Percentiles rank a stretch among this genome's conserved stretches.
These are phyloP conservation scores for Tetranychus piercei DNA, from an alignment of 2,888 invertebrate genomes.

Conservation along the genomic window DNA sequence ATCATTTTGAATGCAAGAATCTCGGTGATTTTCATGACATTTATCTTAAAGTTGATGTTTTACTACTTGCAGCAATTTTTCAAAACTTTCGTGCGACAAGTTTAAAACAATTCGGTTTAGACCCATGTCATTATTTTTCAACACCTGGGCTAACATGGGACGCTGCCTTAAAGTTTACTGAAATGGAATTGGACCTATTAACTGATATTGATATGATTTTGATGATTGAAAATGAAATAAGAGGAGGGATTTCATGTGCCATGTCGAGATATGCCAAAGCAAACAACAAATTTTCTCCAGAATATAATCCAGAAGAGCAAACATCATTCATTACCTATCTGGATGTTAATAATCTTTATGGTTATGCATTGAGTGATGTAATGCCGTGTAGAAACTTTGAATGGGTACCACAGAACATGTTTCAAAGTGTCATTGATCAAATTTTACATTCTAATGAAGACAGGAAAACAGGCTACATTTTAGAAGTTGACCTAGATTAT, in stretches of 20 bases:
- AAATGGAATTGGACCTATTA: background rate
- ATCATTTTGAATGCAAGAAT: background rate
- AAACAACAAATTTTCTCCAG: background rate
- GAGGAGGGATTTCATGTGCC: constrained; percentile 6
- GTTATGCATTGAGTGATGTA: constrained; percentile 12
- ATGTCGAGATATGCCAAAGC: constrained; percentile 9
- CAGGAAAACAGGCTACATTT: constrained; percentile 16
- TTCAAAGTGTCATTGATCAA: background rate
- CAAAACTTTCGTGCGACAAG: background rate
- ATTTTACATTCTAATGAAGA: background rate
- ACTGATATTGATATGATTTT: constrained; percentile 7
- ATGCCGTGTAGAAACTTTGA: constrained; percentile 18
- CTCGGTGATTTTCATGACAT: constrained; percentile 4
- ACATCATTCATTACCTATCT: background rate
- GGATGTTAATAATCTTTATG: background rate
- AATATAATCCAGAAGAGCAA: background rate
- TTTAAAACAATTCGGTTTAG: background rate
- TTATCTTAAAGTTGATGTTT: background rate
- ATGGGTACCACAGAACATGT: constrained; percentile 5
- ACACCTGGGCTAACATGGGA: constrained; percentile 4
- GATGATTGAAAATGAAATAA: no score
- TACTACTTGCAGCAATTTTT: background rate
- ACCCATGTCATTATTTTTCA: background rate
- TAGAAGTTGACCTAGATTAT: constrained; percentile 22
- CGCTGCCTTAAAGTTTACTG: background rate